phyloP scores from a whole-genome alignment of 2,113 vertebrate genomes.

The Cardinalis cardinalis region DNA sequence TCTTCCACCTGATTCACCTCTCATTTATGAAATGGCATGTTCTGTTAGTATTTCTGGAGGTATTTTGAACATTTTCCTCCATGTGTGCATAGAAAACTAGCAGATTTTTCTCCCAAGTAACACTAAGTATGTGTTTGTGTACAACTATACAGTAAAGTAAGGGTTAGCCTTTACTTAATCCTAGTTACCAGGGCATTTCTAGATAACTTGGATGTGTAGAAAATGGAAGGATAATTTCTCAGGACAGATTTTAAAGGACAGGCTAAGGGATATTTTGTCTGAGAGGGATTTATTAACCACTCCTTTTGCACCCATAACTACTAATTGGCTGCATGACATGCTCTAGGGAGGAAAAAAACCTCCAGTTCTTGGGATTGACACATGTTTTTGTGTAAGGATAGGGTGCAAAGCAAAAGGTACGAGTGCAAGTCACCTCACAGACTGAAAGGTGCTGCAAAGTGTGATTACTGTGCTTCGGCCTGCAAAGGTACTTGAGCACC shows the following conservation, averaged over 20 bases:
- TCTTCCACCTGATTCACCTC: not conserved
- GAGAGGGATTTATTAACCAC: not conserved
- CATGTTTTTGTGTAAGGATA: not conserved
- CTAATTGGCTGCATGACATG: not conserved
- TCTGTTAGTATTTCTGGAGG: not conserved
- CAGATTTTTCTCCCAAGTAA: not conserved
- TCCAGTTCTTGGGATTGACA: not conserved
- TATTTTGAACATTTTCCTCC: not conserved
- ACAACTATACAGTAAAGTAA: not conserved
- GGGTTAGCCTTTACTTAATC: not conserved
- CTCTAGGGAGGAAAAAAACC: not conserved
- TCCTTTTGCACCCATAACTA: not conserved
- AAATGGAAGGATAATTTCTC: not conserved
- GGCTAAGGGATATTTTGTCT: not conserved
- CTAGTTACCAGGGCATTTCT: not conserved
- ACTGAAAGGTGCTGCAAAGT: not conserved
- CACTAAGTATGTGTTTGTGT: not conserved
- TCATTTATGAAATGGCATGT: not conserved
- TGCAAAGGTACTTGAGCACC: accelerated
- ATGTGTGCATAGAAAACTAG: not conserved
- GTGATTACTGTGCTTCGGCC: not conserved
- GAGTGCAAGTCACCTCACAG: not conserved
- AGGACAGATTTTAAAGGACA: not conserved
- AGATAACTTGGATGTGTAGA: not conserved
- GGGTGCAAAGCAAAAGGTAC: not conserved